phyloP scores from a whole-genome alignment of 2,888 invertebrate species.

The Dynastes maya region DNA sequence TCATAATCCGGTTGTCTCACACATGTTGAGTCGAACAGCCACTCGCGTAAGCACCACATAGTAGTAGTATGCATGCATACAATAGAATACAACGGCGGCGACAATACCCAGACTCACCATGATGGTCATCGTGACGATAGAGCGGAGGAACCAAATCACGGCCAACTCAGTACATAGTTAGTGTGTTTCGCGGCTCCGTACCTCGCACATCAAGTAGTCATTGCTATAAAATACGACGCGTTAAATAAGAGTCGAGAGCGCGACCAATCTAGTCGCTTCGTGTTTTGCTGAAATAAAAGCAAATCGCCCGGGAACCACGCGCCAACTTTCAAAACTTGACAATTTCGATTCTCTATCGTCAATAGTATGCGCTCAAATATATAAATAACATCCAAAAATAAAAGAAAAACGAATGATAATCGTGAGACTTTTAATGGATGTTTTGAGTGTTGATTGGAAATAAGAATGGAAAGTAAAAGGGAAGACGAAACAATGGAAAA shows the following conservation, averaged over 20 bases:
- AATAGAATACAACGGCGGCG: constrained; percentile 31
- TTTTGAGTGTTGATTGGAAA: constrained; percentile 9
- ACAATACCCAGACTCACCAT: constrained; percentile 55
- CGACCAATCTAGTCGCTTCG: constrained; percentile 27
- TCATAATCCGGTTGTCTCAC: constrained; percentile 58
- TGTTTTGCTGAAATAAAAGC: constrained; percentile 34
- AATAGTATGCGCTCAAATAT: background rate
- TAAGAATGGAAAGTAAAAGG: constrained; percentile 58
- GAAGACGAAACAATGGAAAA: constrained; percentile 59
- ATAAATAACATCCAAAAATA: background rate
- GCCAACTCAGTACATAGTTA: constrained; percentile 60
- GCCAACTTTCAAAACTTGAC: background rate
- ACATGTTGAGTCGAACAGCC: constrained; percentile 57
- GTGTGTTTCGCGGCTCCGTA: constrained; percentile 69
- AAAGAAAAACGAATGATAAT: background rate
- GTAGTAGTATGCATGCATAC: constrained; percentile 28
- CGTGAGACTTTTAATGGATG: constrained; percentile 16
- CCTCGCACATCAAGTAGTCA: constrained; percentile 58
- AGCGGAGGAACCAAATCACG: constrained; percentile 60
- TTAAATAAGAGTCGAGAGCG: constrained; percentile 32
- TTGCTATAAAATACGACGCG: constrained; percentile 54
- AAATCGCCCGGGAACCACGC: constrained; percentile 15
- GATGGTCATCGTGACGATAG: constrained; percentile 65
- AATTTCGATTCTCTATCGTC: background rate
- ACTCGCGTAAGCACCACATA: constrained; percentile 48